Evolutionary conservation across 2,113 vertebrate genomes (phyloP).

Genomic region (Anhinga rufa): DNA sequence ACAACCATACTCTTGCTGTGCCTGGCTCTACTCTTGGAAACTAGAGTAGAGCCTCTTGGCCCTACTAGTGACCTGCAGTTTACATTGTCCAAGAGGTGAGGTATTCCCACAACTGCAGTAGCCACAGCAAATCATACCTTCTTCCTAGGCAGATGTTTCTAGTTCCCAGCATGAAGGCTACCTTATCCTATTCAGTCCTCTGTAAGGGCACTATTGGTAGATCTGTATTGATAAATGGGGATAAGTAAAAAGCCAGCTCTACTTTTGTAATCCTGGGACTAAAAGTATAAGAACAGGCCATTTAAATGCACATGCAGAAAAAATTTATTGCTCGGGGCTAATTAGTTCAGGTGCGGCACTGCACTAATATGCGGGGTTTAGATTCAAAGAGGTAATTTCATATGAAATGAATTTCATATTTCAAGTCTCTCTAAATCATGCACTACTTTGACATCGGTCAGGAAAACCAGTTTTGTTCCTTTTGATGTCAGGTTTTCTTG

Average conservation of each 20-base stretch:
- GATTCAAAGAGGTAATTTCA: background rate
- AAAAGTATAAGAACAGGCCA: background rate
- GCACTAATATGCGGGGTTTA: background rate
- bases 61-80: background rate
- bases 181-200: background rate
- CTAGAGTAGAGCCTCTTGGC: background rate
- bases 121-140: background rate
- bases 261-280: background rate
- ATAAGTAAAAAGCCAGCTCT: background rate
- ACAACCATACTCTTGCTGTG: background rate
- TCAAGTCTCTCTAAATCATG: background rate
- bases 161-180: background rate
- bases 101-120: background rate
- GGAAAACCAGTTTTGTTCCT: background rate
- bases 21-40: background rate
- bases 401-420: too few relatives aligned
- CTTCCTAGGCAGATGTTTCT: background rate
- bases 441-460: background rate
- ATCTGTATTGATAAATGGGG: background rate
- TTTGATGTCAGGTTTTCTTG: background rate
- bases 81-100: background rate
- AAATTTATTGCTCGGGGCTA: background rate
- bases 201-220: background rate
- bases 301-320: background rate
- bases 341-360: background rate